Base-by-base conservation (phyloP, 2,797 vertebrate genomes). In the Poecilia velifera region DNA sequence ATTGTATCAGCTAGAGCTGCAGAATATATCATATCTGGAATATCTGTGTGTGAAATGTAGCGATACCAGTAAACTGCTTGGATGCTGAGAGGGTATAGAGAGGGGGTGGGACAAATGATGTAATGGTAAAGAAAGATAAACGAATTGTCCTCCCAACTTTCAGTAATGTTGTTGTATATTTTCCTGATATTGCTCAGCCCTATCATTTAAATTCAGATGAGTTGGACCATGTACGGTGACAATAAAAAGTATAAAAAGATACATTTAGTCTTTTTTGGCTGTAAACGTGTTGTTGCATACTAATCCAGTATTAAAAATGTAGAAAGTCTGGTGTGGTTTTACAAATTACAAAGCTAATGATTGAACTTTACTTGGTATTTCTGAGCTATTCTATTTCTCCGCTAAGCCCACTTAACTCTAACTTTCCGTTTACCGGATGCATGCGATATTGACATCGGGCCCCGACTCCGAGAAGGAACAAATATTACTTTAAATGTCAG, bases 401-500 rank as follows among this genome's bases (percentile, higher is more conserved):
- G 18, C 20, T 66, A 22, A 66, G 3, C 18, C 39, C 68, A n/a
- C 68, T 71, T 72, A 20, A 64, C 47, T 22, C 62, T 71, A 31
- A 2, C 31, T 57, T 47, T 64, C 2, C 13, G 64, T 57, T 76
- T 53, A n/a, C 22, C 14, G 4, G 22, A 49, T 18, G 28, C 28
- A 66, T 18, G 31, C 14, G 22, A 70, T 46, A 74, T 55, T 9
- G 45, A 22, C 22, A 22, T 71, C 8, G 47, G 45, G 43, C 20
- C 79, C 55, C 41, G 25, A 25, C 62, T 31, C 12, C 28, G 1
- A 6, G 45, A 57, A 64, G 39, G 39, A 28, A 43, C 62, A 36
- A 2, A 14, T 4, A n/a, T 83, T 73, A 46, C 72, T 53, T 36
- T 47, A 74, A 81, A 64, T 55, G 78, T 79, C 31, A 14, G 80